A percentile compares a stretch with the other conserved stretches of the same genome.
Conservation (phyloP, 2,888 invertebrate genomes). For the Colostygia pectinataria region DNA sequence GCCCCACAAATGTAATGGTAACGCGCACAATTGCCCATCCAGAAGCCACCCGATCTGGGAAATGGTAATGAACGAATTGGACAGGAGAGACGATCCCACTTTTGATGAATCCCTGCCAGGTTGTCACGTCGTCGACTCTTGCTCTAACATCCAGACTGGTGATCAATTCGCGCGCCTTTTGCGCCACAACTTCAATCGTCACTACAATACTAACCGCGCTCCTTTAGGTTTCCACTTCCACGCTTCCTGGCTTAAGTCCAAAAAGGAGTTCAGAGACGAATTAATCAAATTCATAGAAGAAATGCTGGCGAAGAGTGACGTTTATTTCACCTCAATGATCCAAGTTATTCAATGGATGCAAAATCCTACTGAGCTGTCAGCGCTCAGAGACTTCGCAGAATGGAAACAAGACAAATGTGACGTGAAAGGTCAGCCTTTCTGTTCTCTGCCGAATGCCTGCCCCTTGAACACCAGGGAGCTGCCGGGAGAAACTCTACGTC, state of each 20-base stretch:
- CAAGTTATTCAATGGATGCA: slow-evolving; percentile 98
- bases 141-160: slow-evolving; percentile 95
- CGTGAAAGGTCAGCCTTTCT: slow-evolving; percentile 96
- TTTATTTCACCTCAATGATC: slow-evolving; percentile 95
- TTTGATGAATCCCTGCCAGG: slow-evolving; percentile 96
- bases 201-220: slow-evolving; percentile 96
- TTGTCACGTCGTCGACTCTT: slow-evolving; percentile 97
- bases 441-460: slow-evolving; percentile 95
- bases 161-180: slow-evolving; percentile 95
- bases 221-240: slow-evolving; percentile 97
- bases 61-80: slow-evolving; percentile 97
- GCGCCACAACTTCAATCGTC: slow-evolving; percentile 97
- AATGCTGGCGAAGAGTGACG: slow-evolving; percentile 93
- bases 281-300: slow-evolving; percentile 96
- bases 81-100: slow-evolving; percentile 95
- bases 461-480: slow-evolving; percentile 94
- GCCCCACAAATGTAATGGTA: slow-evolving; percentile 97
- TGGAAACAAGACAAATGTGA: slow-evolving; percentile 97
- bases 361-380: slow-evolving; percentile 93
- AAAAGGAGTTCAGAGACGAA: slow-evolving; percentile 95
- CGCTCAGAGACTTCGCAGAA: slow-evolving; percentile 94
- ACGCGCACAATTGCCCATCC: slow-evolving; percentile 96
- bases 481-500: slow-evolving; percentile 94
- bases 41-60: slow-evolving; percentile 97
- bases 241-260: slow-evolving; percentile 97